These are phyloP conservation scores for Epirrhoe alternata DNA, from an alignment of 2,888 invertebrate species.

Conservation along the genomic window DNA sequence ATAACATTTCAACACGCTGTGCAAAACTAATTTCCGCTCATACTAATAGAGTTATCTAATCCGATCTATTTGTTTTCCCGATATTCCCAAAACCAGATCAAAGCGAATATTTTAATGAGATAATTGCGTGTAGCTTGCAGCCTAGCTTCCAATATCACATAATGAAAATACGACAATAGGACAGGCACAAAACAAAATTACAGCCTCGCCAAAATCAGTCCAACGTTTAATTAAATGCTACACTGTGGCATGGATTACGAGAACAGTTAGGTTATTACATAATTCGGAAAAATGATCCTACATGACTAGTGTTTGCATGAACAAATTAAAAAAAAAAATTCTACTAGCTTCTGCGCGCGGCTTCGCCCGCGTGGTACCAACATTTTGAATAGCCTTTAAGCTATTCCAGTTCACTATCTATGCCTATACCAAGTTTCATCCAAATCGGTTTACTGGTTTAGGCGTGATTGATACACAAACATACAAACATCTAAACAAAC, in stretches of 20 bases:
- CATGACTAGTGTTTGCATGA: no score
- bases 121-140: constrained; percentile 58
- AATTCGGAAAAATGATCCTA: no score
- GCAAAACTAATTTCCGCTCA: background rate
- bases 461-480: no score
- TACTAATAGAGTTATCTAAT: constrained; percentile 7
- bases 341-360: no score
- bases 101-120: constrained; percentile 47
- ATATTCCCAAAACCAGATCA: constrained; percentile 44
- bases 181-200: constrained; percentile 66
- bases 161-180: constrained; percentile 60
- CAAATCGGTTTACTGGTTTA: no score
- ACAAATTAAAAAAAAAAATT: no score
- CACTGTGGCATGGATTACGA: constrained; percentile 9
- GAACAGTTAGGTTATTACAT: constrained; percentile 25
- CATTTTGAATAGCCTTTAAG: no score
- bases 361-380: no score
- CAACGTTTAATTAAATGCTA: constrained; percentile 68
- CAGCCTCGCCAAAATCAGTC: constrained; percentile 62
- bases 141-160: constrained; percentile 59
- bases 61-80: constrained; percentile 9
- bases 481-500: no score
- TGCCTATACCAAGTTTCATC: no score
- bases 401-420: no score
- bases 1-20: background rate